Evolutionary conservation across 37 sponge, comb jelly and placozoan genomes (phyloP).

Genomic region (Geodia barretti): DNA sequence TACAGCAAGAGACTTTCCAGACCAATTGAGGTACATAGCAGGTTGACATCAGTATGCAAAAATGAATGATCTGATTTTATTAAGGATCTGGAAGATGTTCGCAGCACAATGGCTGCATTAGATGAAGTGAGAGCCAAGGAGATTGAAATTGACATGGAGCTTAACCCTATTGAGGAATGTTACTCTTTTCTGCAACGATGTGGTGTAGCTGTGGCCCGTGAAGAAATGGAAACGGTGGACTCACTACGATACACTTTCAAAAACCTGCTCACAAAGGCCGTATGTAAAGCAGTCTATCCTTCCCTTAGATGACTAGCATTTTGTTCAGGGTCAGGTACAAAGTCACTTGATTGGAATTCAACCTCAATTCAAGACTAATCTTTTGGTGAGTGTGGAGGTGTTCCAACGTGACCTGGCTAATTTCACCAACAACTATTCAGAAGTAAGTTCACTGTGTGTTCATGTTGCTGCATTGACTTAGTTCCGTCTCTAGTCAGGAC

Average conservation of each 20-base stretch:
- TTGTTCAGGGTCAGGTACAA: constrained; percentile 63
- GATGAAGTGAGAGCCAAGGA: constrained; percentile 79
- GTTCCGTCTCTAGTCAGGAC: constrained; percentile 61
- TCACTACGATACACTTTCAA: constrained; percentile 91
- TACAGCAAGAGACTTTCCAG: constrained; percentile 63
- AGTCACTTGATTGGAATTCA: constrained; percentile 75
- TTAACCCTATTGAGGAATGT: constrained; percentile 89
- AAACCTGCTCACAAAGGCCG: constrained; percentile 73
- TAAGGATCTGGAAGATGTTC: constrained; percentile 92
- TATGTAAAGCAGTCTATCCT: constrained; percentile 22
- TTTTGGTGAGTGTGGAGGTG: constrained; percentile 66
- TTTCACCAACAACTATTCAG: constrained; percentile 54
- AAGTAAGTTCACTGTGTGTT: constrained; percentile 10
- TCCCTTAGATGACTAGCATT: too few species aligned
- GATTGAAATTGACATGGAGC: constrained; percentile 90
- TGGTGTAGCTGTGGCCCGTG: constrained; percentile 75
- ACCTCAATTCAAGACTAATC: constrained; percentile 75
- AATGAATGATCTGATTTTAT: neutral
- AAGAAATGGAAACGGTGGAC: constrained; percentile 94
- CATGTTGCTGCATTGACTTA: neutral
- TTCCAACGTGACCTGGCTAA: constrained; percentile 59
- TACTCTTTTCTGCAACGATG: constrained; percentile 86
- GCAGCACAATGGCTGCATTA: constrained; percentile 83
- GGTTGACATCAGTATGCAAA: too few species aligned
- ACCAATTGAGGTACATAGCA: constrained; percentile 73